Evolutionary conservation across 1,140 invertebrate species (phyloP).

Genomic region (Pygmarrhopalites habei): DNA sequence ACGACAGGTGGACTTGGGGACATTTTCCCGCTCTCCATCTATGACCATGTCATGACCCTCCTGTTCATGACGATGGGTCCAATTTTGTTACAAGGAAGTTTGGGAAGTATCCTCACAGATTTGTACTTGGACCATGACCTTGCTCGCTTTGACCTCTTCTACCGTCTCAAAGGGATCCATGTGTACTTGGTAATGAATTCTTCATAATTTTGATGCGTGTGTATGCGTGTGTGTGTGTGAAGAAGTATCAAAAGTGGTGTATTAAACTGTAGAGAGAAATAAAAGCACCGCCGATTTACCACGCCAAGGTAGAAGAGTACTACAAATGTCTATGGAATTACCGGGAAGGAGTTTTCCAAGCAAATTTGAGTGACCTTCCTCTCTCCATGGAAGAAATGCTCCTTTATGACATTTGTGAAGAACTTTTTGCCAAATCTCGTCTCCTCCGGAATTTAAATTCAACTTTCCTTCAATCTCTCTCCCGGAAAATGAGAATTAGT

Average conservation of each 20-base stretch:
- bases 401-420: slow-evolving; percentile 22
- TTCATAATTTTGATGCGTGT: too few species aligned
- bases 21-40: neutral
- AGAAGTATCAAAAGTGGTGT: neutral
- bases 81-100: slow-evolving; percentile 3
- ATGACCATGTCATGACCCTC: slow-evolving; percentile 10
- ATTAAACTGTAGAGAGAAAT: slow-evolving; percentile 18
- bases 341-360: neutral
- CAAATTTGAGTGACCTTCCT: slow-evolving; percentile 2
- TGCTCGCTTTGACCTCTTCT: slow-evolving; percentile 19
- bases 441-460: slow-evolving; percentile 13
- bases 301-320: slow-evolving; percentile 11
- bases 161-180: slow-evolving; percentile 4
- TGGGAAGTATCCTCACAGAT: slow-evolving; percentile 3
- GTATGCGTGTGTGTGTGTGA: too few species aligned
- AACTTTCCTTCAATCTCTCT: slow-evolving; percentile 8
- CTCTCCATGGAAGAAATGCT: slow-evolving; percentile 9
- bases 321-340: slow-evolving; percentile 20
- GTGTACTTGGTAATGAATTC: slow-evolving; percentile 13
- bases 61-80: slow-evolving; percentile 13
- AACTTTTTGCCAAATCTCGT: slow-evolving; percentile 17
- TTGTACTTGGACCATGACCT: slow-evolving; percentile 8
- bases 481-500: slow-evolving; percentile 5
- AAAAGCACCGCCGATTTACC: slow-evolving; percentile 7
- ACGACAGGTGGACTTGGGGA: slow-evolving; percentile 23